A percentile compares a stretch with the other conserved stretches of the same genome.
phyloP scores from a whole-genome alignment of 2,113 vertebrate genomes.

The Polyodon spathula region DNA sequence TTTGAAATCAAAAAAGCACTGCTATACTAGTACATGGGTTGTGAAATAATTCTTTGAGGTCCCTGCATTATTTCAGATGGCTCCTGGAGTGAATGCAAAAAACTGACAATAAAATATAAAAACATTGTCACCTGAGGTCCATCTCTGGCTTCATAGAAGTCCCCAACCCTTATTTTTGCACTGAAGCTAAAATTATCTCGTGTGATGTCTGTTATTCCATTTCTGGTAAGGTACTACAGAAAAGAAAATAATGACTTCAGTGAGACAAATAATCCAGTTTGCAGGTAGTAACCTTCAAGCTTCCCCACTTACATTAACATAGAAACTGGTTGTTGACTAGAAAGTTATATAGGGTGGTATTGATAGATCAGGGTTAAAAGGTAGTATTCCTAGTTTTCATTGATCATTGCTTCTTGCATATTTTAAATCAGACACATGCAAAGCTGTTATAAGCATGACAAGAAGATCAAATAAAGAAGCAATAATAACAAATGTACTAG shows the following conservation, averaged over 20 bases:
- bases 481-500: no score
- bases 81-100: slow-evolving; percentile 9
- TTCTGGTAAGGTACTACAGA: slow-evolving; percentile 89
- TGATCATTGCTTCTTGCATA: no score
- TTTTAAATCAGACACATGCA: no score
- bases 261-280: slow-evolving; percentile 23
- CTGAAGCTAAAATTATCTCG: slow-evolving; percentile 97
- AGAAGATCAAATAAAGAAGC: no score
- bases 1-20: slow-evolving; percentile 48
- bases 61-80: neutral
- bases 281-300: slow-evolving; percentile 40
- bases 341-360: slow-evolving; percentile 2
- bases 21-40: slow-evolving; percentile 1
- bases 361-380: neutral
- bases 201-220: slow-evolving; percentile 90
- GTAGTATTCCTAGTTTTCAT: neutral
- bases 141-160: slow-evolving; percentile 96
- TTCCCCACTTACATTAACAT: slow-evolving; percentile 13
- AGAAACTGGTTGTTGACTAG: slow-evolving; percentile 24
- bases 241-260: slow-evolving; percentile 71
- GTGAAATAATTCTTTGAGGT: neutral
- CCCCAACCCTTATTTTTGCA: slow-evolving; percentile 92
- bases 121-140: slow-evolving; percentile 80
- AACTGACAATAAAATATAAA: slow-evolving; percentile 49
- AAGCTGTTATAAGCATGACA: no score